Percentiles rank a stretch among this genome's conserved stretches.
Evolutionary conservation across 2,888 invertebrate genomes (phyloP).

Genomic region (Lithophane socia): DNA sequence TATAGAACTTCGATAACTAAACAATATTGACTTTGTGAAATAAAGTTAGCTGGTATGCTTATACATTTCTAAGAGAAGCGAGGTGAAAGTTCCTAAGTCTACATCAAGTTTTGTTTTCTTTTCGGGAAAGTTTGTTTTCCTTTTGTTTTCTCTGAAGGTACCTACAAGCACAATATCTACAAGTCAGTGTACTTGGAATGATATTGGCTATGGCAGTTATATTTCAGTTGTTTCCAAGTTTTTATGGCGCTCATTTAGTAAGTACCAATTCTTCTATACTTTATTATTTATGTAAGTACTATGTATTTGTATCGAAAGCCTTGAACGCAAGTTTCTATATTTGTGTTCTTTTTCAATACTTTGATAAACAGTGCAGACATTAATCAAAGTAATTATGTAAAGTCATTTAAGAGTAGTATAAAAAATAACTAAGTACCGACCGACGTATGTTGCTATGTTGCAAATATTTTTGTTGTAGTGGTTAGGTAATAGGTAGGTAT

Average conservation of each 20-base stretch:
- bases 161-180: not conserved
- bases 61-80: constrained; percentile 60
- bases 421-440: not conserved
- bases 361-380: not conserved
- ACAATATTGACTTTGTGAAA: constrained; percentile 47
- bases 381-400: not conserved
- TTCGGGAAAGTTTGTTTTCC: constrained; percentile 59
- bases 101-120: constrained; percentile 63
- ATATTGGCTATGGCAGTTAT: constrained; percentile 45
- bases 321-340: constrained; percentile 1
- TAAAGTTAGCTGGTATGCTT: constrained; percentile 31
- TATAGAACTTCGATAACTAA: constrained; percentile 35
- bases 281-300: constrained; percentile 9
- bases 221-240: constrained; percentile 43
- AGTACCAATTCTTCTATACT: constrained; percentile 35
- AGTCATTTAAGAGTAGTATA: not conserved
- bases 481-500: constrained; percentile 1
- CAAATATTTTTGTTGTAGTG: constrained; percentile 28
- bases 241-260: constrained; percentile 44
- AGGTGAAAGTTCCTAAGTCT: constrained; percentile 62
- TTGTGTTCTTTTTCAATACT: constrained; percentile 19
- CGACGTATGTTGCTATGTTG: not conserved
- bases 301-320: constrained; percentile 6
- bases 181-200: constrained; percentile 37
- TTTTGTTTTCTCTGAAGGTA: constrained; percentile 53